phyloP scores from a whole-genome alignment of 2,888 invertebrate genomes.

The Xanthia togata region DNA sequence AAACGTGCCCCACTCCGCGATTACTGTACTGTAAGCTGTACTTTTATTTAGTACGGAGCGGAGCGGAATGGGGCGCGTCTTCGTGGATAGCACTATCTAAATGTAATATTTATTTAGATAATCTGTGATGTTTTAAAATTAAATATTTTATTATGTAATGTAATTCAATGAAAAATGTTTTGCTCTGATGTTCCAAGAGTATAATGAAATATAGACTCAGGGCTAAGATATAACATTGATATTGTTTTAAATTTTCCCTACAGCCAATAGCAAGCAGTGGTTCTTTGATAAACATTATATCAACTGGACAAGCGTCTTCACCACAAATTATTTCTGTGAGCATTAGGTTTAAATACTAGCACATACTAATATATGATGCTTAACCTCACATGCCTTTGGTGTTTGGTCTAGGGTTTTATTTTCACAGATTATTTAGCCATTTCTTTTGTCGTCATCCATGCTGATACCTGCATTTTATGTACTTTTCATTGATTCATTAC shows the following conservation, averaged over 20 bases:
- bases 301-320: conserved; percentile 87
- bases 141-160: neutral
- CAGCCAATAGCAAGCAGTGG: conserved; percentile 89
- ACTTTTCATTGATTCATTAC: conserved; percentile 21
- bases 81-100: too few species aligned
- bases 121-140: neutral
- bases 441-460: conserved; percentile 23
- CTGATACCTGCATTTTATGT: conserved; percentile 33
- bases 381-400: conserved; percentile 65
- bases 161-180: neutral
- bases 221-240: conserved; percentile 37
- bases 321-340: conserved; percentile 88
- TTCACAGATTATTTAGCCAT: conserved; percentile 57
- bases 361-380: conserved; percentile 71
- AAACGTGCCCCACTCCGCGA: too few species aligned
- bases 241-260: conserved; percentile 73
- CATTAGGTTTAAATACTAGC: conserved; percentile 75
- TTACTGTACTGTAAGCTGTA: too few species aligned
- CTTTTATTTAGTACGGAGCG: too few species aligned
- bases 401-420: conserved; percentile 66
- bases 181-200: neutral
- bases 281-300: conserved; percentile 89
- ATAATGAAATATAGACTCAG: neutral
- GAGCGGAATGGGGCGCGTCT: too few species aligned
- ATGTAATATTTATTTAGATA: neutral